Evolutionary conservation across 2,113 vertebrate genomes (phyloP).

Genomic region (Desmodus rotundus): DNA sequence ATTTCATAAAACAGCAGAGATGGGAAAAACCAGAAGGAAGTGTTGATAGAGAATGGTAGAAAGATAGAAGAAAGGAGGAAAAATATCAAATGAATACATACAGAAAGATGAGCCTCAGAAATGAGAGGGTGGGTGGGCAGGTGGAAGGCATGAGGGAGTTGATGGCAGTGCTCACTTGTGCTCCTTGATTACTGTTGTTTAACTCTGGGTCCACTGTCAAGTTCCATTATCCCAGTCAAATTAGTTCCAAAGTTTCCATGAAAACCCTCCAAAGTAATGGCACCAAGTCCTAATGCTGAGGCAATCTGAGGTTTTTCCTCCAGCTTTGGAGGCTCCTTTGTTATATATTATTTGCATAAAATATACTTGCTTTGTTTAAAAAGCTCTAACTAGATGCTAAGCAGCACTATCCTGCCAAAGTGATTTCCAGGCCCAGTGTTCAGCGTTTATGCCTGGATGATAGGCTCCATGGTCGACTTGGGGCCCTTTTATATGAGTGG

Average conservation of each 20-base stretch:
- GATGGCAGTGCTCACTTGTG: fast-evolving
- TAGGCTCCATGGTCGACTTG: neutral
- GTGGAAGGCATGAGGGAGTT: fast-evolving
- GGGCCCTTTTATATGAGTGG: neutral
- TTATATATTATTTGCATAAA: neutral
- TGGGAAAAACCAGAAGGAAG: neutral
- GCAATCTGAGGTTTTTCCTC: neutral
- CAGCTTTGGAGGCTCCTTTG: neutral
- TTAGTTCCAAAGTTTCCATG: neutral
- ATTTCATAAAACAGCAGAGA: neutral
- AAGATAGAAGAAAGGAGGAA: neutral
- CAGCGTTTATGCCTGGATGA: neutral
- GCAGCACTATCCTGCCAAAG: neutral
- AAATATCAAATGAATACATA: neutral
- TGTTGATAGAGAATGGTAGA: neutral
- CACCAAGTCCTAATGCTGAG: neutral
- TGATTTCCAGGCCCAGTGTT: neutral
- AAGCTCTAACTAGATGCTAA: neutral
- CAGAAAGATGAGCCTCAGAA: neutral
- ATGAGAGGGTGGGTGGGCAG: too few relatives aligned
- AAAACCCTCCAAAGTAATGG: neutral
- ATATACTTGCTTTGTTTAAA: neutral
- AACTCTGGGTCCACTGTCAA: neutral
- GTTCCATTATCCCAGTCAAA: neutral
- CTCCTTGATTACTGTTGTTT: neutral